Conservation (phyloP, 1,140 invertebrate genomes). For the Atopsyche davidsoni region DNA sequence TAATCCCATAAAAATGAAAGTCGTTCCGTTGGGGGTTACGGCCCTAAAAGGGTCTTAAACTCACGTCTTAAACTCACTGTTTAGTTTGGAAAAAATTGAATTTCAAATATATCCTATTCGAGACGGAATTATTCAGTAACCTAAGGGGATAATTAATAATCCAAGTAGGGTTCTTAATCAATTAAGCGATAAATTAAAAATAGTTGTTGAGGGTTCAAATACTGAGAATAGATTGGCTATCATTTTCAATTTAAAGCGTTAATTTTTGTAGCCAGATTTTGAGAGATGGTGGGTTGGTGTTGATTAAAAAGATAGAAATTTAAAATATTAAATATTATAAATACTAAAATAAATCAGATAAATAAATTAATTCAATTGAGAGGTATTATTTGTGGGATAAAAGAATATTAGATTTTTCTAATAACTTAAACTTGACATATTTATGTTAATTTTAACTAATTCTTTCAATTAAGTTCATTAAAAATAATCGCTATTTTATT, state of each 20-base stretch:
- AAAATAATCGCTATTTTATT: constrained; percentile 52
- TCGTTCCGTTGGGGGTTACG: constrained; percentile 38
- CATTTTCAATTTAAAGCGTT: constrained; percentile 47
- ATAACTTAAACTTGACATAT: constrained; percentile 53
- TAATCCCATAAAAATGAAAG: constrained; percentile 49
- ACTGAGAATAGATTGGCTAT: constrained; percentile 52
- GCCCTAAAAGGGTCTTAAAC: constrained; percentile 47
- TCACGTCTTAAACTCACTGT: constrained; percentile 51
- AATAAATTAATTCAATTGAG: constrained; percentile 48
- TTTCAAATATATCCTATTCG: constrained; percentile 43
- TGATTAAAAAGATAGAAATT: constrained; percentile 38
- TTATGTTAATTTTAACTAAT: constrained; percentile 51
- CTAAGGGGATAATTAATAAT: constrained; percentile 42
- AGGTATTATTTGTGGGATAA: constrained; percentile 49
- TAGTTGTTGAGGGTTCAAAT: constrained; percentile 46
- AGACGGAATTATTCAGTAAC: constrained; percentile 46
- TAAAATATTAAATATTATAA: constrained; percentile 46
- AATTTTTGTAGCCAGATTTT: too few species aligned
- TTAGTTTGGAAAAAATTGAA: too few species aligned
- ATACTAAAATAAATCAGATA: constrained; percentile 41
- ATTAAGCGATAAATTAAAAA: constrained; percentile 46
- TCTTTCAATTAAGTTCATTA: constrained; percentile 52
- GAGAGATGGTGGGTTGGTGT: constrained; percentile 26
- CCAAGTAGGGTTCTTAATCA: constrained; percentile 47
- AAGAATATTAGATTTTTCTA: constrained; percentile 47